Percentiles rank a stretch among this genome's conserved stretches.
phyloP scores from a whole-genome alignment of 1,140 invertebrate genomes.

The Ditylenchus dipsaci region DNA sequence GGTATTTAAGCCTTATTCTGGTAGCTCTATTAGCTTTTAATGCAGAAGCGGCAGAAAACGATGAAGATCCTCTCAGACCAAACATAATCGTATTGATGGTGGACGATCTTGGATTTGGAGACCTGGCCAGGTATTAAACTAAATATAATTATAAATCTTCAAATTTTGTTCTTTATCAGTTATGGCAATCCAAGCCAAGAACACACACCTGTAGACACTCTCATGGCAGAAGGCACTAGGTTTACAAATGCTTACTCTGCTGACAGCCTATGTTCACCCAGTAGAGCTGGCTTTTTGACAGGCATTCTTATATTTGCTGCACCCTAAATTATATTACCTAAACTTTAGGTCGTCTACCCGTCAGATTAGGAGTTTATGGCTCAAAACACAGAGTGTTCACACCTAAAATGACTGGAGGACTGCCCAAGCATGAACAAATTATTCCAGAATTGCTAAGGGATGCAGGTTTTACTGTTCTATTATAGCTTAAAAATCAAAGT shows the following conservation, averaged over 20 bases:
- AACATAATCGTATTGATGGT: conserved; percentile 9
- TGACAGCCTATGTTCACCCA: conserved; percentile 50
- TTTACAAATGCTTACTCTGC: conserved; percentile 54
- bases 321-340: neutral
- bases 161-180: too few relatives aligned
- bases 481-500: conserved; percentile 9
- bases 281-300: conserved; percentile 51
- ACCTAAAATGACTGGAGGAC: conserved; percentile 11
- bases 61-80: too few relatives aligned
- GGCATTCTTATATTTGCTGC: conserved; percentile 15
- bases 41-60: too few relatives aligned
- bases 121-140: conserved; percentile 9
- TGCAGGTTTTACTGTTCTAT: conserved; percentile 9
- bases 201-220: neutral
- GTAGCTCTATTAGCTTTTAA: too few relatives aligned
- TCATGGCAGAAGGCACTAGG: conserved; percentile 28
- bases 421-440: conserved; percentile 30
- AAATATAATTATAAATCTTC: too few relatives aligned
- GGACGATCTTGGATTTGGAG: conserved; percentile 6
- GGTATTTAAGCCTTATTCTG: too few relatives aligned
- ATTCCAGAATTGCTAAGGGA: conserved; percentile 36
- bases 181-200: conserved; percentile 12
- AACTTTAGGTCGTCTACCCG: conserved; percentile 24
- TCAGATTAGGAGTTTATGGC: conserved; percentile 23
- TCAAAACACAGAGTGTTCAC: conserved; percentile 19